Conservation (phyloP, 2,113 vertebrate species). For the Osmerus eperlanus region DNA sequence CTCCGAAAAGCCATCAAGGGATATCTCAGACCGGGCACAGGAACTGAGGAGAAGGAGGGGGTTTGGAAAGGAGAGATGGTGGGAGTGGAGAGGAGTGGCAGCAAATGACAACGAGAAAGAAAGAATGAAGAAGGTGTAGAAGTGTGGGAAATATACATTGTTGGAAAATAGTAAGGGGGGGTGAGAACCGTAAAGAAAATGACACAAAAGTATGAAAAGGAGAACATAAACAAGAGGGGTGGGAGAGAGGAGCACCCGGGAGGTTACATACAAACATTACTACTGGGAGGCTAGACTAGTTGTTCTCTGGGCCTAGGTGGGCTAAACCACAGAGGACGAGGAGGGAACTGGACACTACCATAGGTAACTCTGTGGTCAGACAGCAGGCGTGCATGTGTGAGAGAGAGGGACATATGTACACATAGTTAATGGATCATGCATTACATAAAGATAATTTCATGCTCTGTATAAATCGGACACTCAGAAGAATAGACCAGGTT, state of each 20-base stretch:
- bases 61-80: background rate
- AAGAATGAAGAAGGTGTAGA: constrained; percentile 1
- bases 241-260: constrained; percentile 36
- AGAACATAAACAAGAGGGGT: background rate
- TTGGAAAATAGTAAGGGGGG: constrained; percentile 1
- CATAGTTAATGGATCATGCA: constrained; percentile 61
- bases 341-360: constrained; percentile 67
- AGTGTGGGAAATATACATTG: background rate
- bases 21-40: constrained; percentile 94
- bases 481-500: background rate
- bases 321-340: constrained; percentile 62
- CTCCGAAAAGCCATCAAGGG: constrained; percentile 93
- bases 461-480: too few relatives aligned
- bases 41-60: constrained; percentile 72
- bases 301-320: constrained; percentile 44
- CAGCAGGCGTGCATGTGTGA: constrained; percentile 63
- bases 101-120: constrained; percentile 37
- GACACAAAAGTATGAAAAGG: constrained; percentile 25
- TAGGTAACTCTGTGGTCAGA: constrained; percentile 65
- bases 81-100: constrained; percentile 36
- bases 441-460: constrained; percentile 38
- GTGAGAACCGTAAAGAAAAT: constrained; percentile 28
- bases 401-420: constrained; percentile 55
- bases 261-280: constrained; percentile 32
- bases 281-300: constrained; percentile 49